Base-by-base conservation (phyloP, 1,140 invertebrate species). In the Stenopsyche tienmushanensis region DNA sequence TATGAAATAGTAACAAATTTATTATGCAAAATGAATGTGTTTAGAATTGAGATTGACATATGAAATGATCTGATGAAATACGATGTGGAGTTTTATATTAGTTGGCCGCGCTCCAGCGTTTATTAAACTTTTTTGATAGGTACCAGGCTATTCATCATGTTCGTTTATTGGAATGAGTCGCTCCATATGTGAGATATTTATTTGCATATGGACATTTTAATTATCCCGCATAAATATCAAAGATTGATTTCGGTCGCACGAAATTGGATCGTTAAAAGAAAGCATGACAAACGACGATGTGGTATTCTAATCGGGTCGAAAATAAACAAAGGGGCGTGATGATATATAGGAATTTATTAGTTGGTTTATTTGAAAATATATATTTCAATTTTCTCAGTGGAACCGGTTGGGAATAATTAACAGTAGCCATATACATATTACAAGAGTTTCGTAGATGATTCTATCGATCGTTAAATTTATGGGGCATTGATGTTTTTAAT, bases 161-260 rank as follows among this genome's bases (percentile, higher is more conserved):
- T n/a, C n/a, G n/a, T n/a, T n/a, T n/a, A n/a, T n/a, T n/a, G n/a
- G n/a, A n/a, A n/a, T n/a, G n/a, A n/a, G n/a, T n/a, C n/a, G n/a
- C n/a, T 39, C 29, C 29, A 39, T 47, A 9, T 17, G 17, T 17
- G 29, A 53, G 21, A 25, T 25, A 25, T 53, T 53, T 25, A 25
- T 53, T 25, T 53, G 50, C 25, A 25, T 25, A 53, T 49, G 18
- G 45, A 49, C 45, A 17, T 20, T 20, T 49, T 49, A 49, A 49
- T 17, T 21, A 21, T 17, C 45, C 23, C 45, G 45, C 23, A n/a
- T n/a, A n/a, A n/a, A n/a, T n/a, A n/a, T n/a, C n/a, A n/a, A n/a
- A n/a, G n/a, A n/a, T 44, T 13, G 3, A 17, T 44, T 15, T 8
- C 18, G 1, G 45, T 21, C 18, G 18, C 13, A 49, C 5, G 26